Conservation (phyloP, 2,797 vertebrate genomes). For the Masticophis lateralis region DNA sequence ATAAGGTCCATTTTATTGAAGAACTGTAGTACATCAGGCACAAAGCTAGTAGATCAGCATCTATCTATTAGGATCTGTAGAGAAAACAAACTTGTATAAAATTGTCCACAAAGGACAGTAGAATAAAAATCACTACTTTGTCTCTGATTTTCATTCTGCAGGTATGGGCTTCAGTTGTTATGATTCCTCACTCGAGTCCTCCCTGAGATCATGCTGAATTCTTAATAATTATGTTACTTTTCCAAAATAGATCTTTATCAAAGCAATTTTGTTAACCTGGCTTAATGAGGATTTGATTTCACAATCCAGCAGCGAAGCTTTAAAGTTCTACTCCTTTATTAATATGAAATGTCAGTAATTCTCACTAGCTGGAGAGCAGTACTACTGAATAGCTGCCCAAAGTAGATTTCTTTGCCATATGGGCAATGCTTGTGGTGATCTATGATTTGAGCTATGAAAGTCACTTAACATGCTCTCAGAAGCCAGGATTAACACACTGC, state of each 20-base stretch:
- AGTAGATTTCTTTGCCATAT: background rate
- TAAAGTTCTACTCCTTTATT: background rate
- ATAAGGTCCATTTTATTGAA: background rate
- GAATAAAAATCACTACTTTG: background rate
- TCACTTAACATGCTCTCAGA: background rate
- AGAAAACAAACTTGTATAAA: background rate
- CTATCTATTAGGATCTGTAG: background rate
- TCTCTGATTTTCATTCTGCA: background rate
- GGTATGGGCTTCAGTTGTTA: no score
- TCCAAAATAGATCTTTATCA: background rate
- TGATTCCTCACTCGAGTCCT: background rate
- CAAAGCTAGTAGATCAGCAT: background rate
- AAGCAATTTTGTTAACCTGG: background rate
- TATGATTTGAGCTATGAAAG: background rate
- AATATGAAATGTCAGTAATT: background rate
- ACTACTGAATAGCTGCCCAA: background rate
- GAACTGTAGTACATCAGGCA: background rate
- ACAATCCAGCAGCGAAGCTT: background rate
- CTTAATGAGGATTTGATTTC: background rate
- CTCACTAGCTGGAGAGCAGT: background rate
- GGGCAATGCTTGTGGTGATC: background rate
- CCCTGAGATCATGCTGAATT: background rate
- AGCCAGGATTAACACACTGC: background rate
- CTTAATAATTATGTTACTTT: background rate
- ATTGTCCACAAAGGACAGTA: background rate